Base-by-base conservation (phyloP, 2,888 invertebrate species). In the Caenorhabditis sp. region DNA sequence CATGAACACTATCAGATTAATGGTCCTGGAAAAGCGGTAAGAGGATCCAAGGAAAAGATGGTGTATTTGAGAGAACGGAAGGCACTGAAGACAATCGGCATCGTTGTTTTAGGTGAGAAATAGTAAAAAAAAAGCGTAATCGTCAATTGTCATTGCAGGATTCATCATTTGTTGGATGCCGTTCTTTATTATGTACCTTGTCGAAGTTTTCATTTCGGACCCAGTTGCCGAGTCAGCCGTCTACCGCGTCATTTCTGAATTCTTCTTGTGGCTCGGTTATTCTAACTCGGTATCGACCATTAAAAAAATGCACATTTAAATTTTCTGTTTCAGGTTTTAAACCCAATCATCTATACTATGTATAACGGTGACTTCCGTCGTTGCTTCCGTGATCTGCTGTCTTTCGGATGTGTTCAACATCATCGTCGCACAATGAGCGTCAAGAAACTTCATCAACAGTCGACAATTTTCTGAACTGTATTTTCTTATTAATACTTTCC, bases 141-240 rank as follows among this genome's bases (percentile, higher is more conserved):
- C n/a, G n/a, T n/a, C n/a, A n/a, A n/a, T n/a, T n/a, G n/a, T n/a
- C n/a, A n/a, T n/a, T n/a, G n/a, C n/a, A 88, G 92, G 92, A 20
- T 92, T 92, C 80, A 91, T 92, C 32, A 84, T 92, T 20, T 92
- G 92, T 77, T 92, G 92, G 92, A 90, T 92, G 89, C 92, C 92
- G 8, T 92, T 92, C 80, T 92, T 92, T 83, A 86, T 92, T 9
- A 81, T 92, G 51, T 92, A 92, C 69, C 85, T 92, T 11, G 85
- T 92, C 18, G 89, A 92, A 83, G 89, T 91, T 0, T 88, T 89
- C 58, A 77, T 86, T 13, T 67, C 81, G 4, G 61, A 79, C 11
- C 67, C 60, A 28, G 55, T 88, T 2, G 84, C 81, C 28, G 79
- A 72, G 18, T 83, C 86, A 2, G 61, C 77, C 15, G 72, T 86